Base-by-base conservation (phyloP, 2,797 vertebrate genomes). In the Eulemur coronatus region DNA sequence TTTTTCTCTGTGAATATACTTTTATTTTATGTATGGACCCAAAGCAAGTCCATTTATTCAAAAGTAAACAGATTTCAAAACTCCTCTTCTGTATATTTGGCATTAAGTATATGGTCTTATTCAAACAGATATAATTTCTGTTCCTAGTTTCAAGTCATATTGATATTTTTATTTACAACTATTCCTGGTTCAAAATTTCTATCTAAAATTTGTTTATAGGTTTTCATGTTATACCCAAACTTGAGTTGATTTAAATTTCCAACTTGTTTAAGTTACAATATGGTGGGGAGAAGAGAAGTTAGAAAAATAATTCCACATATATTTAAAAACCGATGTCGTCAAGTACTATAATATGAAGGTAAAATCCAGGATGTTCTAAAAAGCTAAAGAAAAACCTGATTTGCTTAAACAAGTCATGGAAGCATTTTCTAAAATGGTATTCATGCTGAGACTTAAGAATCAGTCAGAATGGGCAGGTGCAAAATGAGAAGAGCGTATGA, bases 161-260 rank as follows among this genome's bases (percentile, higher is more conserved):
- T 46, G 52, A 52, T 50, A 70, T 78, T 91, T 85, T 94, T 24
- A 76, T 14, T 43, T 92, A 11, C n/a, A 76, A 65, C 15, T 78
- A 65, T 48, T 81, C 10, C 73, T 20, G 2, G 14, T 59, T 82
- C 48, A 86, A 82, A 92, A 7, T 52, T 86, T 55, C 57, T 28
- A 8, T 17, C n/a, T 55, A 65, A 43, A 70, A 50, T 76, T 24
- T 92, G n/a, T 72, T 81, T 35, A 20, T 12, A 81, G 26, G 26
- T 28, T 81, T 81, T 89, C 89, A 18, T 5, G 15, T 67, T 82
- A 67, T 41, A 46, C 33, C 41, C 67, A 50, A 61, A 12, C 26
- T 11, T 38, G n/a, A 94, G 38, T 10, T 57, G 59, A 28, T 26
- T 57, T 50, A 41, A 73, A 89, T 86, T 80, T 73, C 55, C 55